Evolutionary conservation across 30 jellyfish, hydroid and myxozoan genomes (phyloP).

Genomic region (Rhopilema esculentum): DNA sequence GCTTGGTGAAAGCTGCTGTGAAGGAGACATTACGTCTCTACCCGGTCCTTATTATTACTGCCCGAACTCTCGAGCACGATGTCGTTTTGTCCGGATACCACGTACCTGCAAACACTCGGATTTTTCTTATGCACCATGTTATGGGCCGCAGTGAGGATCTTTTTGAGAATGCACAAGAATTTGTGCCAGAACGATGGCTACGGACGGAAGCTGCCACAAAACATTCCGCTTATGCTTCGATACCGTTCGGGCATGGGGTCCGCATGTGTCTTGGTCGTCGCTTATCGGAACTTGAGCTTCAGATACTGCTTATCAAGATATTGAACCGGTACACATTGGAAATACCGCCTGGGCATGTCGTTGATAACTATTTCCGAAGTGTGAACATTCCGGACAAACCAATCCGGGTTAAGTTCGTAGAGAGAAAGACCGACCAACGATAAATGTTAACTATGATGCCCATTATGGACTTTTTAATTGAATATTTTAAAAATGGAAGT

Average conservation of each 20-base stretch:
- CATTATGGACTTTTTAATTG: no score
- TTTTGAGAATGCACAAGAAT: slow-evolving; percentile 59
- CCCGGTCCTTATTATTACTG: slow-evolving; percentile 48
- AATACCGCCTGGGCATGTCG: slow-evolving; percentile 26
- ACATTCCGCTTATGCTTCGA: slow-evolving; percentile 43
- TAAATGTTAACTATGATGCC: no score
- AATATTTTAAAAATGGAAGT: no score
- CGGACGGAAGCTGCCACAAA: neutral
- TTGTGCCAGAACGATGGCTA: slow-evolving; percentile 77
- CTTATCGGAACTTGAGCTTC: slow-evolving; percentile 71
- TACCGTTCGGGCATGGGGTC: slow-evolving; percentile 75
- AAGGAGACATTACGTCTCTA: slow-evolving; percentile 73
- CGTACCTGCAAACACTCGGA: slow-evolving; percentile 72
- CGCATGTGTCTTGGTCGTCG: slow-evolving; percentile 81
- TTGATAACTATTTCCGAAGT: slow-evolving; percentile 40
- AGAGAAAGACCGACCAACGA: no score
- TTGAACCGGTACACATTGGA: slow-evolving; percentile 32
- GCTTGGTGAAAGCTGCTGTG: slow-evolving; percentile 37
- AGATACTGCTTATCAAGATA: slow-evolving; percentile 37
- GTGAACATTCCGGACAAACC: slow-evolving; percentile 64
- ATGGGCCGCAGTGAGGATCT: slow-evolving; percentile 69
- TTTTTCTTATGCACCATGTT: slow-evolving; percentile 36
- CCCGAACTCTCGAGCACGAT: slow-evolving; percentile 41
- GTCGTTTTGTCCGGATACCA: slow-evolving; percentile 65
- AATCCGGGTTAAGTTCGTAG: slow-evolving; percentile 51